These are phyloP conservation scores for Antheraea yamamai DNA, from an alignment of 2,888 invertebrate genomes.

Conservation along the genomic window DNA sequence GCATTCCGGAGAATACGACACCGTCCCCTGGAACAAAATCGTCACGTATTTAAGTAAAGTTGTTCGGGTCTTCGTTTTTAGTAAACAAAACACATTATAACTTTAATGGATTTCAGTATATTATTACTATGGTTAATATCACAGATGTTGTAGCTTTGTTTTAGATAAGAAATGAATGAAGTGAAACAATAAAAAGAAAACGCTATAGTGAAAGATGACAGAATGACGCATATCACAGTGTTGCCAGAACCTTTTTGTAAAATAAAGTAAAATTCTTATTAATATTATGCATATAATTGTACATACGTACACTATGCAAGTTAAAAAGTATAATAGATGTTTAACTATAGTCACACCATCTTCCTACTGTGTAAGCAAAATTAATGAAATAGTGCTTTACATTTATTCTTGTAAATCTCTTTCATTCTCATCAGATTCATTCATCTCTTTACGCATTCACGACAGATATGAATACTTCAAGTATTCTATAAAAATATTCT, in stretches of 20 bases:
- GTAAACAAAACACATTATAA: not conserved
- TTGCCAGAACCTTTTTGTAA: slow-evolving; percentile 1
- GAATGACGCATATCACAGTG: not conserved
- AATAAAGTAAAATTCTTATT: not conserved
- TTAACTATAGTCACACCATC: too few species aligned
- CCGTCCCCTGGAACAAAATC: slow-evolving; percentile 82
- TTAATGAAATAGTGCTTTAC: too few species aligned
- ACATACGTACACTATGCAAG: not conserved
- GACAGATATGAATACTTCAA: too few species aligned
- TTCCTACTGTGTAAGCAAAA: too few species aligned
- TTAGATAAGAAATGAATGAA: not conserved
- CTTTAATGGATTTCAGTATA: not conserved
- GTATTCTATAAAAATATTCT: too few species aligned
- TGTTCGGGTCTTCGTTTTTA: not conserved
- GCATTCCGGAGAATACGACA: slow-evolving; percentile 83
- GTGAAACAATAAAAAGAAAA: slow-evolving; percentile 1
- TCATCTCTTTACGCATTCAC: too few species aligned
- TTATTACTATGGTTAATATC: not conserved
- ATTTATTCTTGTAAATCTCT: too few species aligned
- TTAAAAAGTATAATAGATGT: too few species aligned
- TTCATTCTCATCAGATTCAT: too few species aligned
- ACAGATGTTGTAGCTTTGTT: not conserved
- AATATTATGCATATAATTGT: too few species aligned
- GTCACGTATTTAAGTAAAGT: not conserved
- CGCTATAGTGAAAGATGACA: not conserved